Evolutionary conservation across 2,888 invertebrate species (phyloP).

Genomic region (Sminthurinus aureus): DNA sequence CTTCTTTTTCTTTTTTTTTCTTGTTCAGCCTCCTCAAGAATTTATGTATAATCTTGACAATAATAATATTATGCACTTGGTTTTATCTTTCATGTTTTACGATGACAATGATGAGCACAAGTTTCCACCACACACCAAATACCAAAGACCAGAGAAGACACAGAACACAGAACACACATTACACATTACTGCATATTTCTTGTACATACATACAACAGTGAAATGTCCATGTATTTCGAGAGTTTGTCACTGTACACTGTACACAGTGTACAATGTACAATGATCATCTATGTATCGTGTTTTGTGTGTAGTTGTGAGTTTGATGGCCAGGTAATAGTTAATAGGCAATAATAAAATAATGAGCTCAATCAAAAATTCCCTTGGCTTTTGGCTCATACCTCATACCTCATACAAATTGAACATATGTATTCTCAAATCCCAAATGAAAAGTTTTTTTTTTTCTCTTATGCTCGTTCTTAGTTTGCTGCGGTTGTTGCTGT

Average conservation of each 20-base stretch:
- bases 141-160: not conserved
- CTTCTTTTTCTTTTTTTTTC: not conserved
- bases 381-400: not conserved
- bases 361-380: constrained; percentile 22
- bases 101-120: not conserved
- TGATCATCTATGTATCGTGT: not conserved
- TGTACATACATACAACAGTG: not conserved
- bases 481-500: not conserved
- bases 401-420: not conserved
- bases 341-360: constrained; percentile 20
- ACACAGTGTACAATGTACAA: not conserved
- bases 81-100: not conserved
- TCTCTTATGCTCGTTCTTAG: constrained; percentile 1
- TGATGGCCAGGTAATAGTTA: not conserved
- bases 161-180: too few species aligned
- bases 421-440: not conserved
- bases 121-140: not conserved
- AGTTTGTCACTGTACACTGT: not conserved
- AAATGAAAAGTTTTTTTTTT: not conserved
- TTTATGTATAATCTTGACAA: not conserved
- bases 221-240: not conserved
- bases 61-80: not conserved
- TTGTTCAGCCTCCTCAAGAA: not conserved
- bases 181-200: too few species aligned
- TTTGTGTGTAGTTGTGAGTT: not conserved